Evolutionary conservation across 1,140 invertebrate genomes (phyloP).

Genomic region (Diorhabda carinulata): DNA sequence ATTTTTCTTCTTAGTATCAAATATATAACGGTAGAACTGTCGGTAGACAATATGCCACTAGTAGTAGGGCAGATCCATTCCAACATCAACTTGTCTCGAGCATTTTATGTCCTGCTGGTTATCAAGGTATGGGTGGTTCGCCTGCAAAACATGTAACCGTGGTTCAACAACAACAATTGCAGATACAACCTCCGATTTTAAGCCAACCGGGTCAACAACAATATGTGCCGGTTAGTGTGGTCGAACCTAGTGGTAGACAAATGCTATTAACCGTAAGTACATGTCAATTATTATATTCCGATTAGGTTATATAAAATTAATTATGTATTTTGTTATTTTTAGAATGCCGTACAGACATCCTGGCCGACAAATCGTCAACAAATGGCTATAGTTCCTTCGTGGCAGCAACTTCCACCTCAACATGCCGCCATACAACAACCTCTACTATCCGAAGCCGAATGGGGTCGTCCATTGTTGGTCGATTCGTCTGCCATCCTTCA

Average conservation of each 20-base stretch:
- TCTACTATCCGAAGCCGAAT: slow-evolving; percentile 65
- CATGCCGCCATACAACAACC: slow-evolving; percentile 71
- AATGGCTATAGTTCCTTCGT: slow-evolving; percentile 81
- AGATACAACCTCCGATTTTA: slow-evolving; percentile 66
- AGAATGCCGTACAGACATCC: slow-evolving; percentile 75
- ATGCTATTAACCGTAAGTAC: slow-evolving; percentile 61
- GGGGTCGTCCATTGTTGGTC: slow-evolving; percentile 75
- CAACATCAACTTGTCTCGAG: slow-evolving; percentile 86
- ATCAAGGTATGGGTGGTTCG: slow-evolving; percentile 77
- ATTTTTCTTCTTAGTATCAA: slow-evolving; percentile 66
- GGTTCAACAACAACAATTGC: slow-evolving; percentile 64
- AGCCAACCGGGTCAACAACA: slow-evolving; percentile 74
- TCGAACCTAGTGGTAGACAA: slow-evolving; percentile 67
- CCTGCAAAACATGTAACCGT: slow-evolving; percentile 87
- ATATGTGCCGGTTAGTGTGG: slow-evolving; percentile 87
- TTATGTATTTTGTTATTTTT: slow-evolving; percentile 27
- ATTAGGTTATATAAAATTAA: neutral
- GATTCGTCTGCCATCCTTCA: slow-evolving; percentile 64
- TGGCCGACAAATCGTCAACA: slow-evolving; percentile 77
- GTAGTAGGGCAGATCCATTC: slow-evolving; percentile 64
- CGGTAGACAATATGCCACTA: slow-evolving; percentile 60
- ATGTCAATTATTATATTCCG: neutral
- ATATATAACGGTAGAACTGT: slow-evolving; percentile 78
- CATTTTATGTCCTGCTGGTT: slow-evolving; percentile 80
- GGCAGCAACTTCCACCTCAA: slow-evolving; percentile 74